Conservation (phyloP, 2,797 vertebrate species). For the Leuciscus waleckii region DNA sequence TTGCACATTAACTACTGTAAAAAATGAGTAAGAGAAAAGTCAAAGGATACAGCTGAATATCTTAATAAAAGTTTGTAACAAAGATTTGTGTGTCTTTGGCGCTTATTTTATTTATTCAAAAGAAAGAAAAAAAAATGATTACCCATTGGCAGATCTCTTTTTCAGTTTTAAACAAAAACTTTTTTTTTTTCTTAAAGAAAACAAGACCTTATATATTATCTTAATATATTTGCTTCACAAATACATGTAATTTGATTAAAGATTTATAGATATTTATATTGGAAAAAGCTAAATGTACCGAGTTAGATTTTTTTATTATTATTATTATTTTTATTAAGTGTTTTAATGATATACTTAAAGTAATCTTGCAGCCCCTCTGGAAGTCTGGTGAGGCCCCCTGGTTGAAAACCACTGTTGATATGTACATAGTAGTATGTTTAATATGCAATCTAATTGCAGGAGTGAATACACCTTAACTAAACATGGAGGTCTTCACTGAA, state of each 20-base stretch:
- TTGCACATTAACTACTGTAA: slow-evolving; percentile 95
- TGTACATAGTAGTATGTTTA: neutral
- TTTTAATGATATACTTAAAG: neutral
- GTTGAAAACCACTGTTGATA: neutral
- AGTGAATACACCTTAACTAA: neutral
- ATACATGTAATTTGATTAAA: neutral
- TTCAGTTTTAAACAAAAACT: neutral
- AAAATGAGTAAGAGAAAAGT: slow-evolving; percentile 81
- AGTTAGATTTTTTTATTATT: too few species aligned
- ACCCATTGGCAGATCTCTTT: neutral
- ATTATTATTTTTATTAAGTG: neutral
- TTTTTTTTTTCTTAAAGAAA: neutral
- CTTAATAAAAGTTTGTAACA: slow-evolving; percentile 94
- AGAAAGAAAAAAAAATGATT: too few species aligned
- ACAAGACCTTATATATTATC: neutral
- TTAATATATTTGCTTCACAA: neutral
- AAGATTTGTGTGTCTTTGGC: slow-evolving; percentile 56
- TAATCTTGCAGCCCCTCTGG: neutral
- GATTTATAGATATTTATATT: neutral
- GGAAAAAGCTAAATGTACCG: neutral
- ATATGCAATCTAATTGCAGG: neutral
- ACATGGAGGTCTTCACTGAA: neutral
- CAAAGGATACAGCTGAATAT: slow-evolving; percentile 84
- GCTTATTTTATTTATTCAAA: slow-evolving; percentile 19
- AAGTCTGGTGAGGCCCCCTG: neutral